Percentiles rank a stretch among this genome's conserved stretches.
phyloP scores from a whole-genome alignment of 2,888 invertebrate genomes.

The Leucozona laternaria region DNA sequence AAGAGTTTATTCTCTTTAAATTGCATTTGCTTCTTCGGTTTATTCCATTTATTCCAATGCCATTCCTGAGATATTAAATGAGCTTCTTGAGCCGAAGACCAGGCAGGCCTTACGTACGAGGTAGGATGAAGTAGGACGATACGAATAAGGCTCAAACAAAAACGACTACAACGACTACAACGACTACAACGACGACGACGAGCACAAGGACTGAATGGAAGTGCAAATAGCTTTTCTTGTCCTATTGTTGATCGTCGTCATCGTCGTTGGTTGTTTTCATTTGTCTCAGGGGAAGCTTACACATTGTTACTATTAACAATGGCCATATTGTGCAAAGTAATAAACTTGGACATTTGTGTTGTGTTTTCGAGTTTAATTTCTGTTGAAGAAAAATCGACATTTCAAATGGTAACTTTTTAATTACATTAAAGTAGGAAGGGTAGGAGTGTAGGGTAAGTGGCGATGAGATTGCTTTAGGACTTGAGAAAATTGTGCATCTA shows the following conservation, averaged over 20 bases:
- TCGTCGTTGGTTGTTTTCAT: constrained; percentile 59
- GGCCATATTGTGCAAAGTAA: constrained; percentile 73
- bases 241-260: constrained; percentile 60
- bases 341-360: constrained; percentile 74
- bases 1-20: constrained; percentile 68
- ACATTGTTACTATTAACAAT: constrained; percentile 75
- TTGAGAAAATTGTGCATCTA: constrained; percentile 8
- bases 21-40: constrained; percentile 66
- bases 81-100: constrained; percentile 42
- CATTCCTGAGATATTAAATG: constrained; percentile 51
- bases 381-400: constrained; percentile 69
- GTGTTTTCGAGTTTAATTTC: constrained; percentile 72
- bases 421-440: constrained; percentile 54
- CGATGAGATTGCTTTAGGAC: constrained; percentile 40
- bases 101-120: neutral
- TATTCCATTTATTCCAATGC: constrained; percentile 44
- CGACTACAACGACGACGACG: neutral
- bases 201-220: constrained; percentile 50
- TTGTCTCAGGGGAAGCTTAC: constrained; percentile 66
- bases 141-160: neutral
- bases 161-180: neutral
- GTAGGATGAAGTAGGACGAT: neutral
- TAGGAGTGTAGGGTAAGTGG: neutral
- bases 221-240: constrained; percentile 75
- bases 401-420: constrained; percentile 71